Evolutionary conservation across 2,888 invertebrate species (phyloP), one percentile per base, ranked within the genome.

Genomic region (Bombylius discolor): DNA sequence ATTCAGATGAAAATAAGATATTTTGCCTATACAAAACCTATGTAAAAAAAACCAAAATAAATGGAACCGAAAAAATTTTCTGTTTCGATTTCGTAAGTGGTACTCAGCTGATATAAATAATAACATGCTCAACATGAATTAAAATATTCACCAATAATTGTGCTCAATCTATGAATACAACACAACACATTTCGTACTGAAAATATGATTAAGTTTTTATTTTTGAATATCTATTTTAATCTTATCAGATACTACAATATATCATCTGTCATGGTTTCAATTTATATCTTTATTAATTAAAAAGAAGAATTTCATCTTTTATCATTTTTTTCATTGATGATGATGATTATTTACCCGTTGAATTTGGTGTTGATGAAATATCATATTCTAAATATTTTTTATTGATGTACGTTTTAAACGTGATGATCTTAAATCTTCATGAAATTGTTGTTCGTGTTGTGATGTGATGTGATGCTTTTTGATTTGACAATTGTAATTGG

Each of bases 161-260:
- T 52, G 85, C 83, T 52, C 87, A 81, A 60, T 84, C 83, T 11
- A 81, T 76, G 71, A 90, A 90, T 63, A 84, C 81, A 51, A 82
- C 80, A 55, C 84, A 80, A 70, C 90, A 90, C 86, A 90, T 89
- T 71, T 89, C 89, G 68, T 89, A 90, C 62, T 83, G 84, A 72
- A 81, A 87, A 48, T 83, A 82, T n/a, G n/a, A n/a, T 61, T 70
- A 47, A 14, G 31, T 47, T 45, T 51, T 51, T 5, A 31, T 14
- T 32, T 5, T 9, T 14, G 4, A 9, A 14, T 45, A 45, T 45
- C n/a, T 23, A 32, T 12, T 33, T 11, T 23, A 39, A 31, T 23
- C 14, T 23, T 32, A n/a, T 42, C 36, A 8, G 39, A 13, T n/a
- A n/a, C n/a, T n/a, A n/a, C n/a, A n/a, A n/a, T n/a, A n/a, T n/a